Evolutionary conservation across 2,113 vertebrate genomes (phyloP).

Genomic region (Todiramphus saurophagus): DNA sequence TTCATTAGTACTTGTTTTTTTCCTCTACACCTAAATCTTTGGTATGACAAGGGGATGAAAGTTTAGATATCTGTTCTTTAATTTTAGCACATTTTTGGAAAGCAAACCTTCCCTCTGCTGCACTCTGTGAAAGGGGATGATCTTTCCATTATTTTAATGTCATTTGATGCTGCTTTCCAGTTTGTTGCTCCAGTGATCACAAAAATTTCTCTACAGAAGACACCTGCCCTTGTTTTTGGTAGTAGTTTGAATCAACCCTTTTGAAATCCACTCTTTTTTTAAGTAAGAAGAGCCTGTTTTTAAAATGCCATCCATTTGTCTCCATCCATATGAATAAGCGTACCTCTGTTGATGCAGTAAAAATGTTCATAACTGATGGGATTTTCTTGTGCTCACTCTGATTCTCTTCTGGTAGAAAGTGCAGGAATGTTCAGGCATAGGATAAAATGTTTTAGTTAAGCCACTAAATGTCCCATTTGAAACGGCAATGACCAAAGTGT

Average conservation of each 20-base stretch:
- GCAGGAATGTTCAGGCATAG: neutral
- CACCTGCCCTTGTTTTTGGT: neutral
- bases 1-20: neutral
- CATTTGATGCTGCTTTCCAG: neutral
- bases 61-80: neutral
- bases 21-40: neutral
- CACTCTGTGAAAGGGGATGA: neutral
- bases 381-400: neutral
- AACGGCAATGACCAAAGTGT: neutral
- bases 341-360: neutral
- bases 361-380: neutral
- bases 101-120: neutral
- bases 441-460: neutral
- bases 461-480: neutral
- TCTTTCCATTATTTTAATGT: neutral
- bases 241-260: neutral
- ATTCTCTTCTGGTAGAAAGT: neutral
- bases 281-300: neutral
- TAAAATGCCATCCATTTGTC: neutral
- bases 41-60: neutral
- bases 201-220: neutral
- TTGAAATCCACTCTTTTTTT: neutral
- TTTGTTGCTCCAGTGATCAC: neutral
- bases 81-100: neutral
- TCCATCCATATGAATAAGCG: neutral